Conservation (phyloP, 2,797 vertebrate species). For the Thaleichthys pacificus region DNA sequence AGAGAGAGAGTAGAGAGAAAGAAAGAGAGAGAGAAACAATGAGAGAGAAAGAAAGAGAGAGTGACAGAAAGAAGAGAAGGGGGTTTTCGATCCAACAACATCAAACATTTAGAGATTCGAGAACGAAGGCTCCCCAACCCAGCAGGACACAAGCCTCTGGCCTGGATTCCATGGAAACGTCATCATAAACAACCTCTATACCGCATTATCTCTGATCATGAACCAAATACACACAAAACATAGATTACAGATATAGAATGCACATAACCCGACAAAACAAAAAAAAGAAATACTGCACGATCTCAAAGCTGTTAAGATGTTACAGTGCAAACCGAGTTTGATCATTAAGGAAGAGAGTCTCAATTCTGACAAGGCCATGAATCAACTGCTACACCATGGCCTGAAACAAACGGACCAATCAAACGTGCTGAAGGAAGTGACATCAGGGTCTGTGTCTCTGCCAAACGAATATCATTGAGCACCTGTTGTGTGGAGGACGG, state of each 20-base stretch:
- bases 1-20: neutral
- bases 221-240: neutral
- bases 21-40: neutral
- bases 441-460: neutral
- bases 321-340: too few species aligned
- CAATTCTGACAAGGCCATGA: too few species aligned
- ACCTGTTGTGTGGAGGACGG: constrained; percentile 15
- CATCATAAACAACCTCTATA: neutral
- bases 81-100: neutral
- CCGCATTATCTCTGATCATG: neutral
- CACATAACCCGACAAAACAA: neutral
- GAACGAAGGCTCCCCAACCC: neutral
- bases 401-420: neutral
- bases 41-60: neutral
- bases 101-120: constrained; percentile 5
- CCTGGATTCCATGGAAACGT: neutral
- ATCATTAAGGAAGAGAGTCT: too few species aligned
- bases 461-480: constrained; percentile 35
- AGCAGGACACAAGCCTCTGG: neutral
- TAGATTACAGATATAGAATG: neutral
- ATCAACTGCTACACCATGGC: too few species aligned
- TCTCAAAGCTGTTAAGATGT: neutral
- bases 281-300: neutral
- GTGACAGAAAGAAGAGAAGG: too few species aligned
- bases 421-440: neutral